phyloP scores from a whole-genome alignment of 1,140 invertebrate species.

The Magallana gigas region DNA sequence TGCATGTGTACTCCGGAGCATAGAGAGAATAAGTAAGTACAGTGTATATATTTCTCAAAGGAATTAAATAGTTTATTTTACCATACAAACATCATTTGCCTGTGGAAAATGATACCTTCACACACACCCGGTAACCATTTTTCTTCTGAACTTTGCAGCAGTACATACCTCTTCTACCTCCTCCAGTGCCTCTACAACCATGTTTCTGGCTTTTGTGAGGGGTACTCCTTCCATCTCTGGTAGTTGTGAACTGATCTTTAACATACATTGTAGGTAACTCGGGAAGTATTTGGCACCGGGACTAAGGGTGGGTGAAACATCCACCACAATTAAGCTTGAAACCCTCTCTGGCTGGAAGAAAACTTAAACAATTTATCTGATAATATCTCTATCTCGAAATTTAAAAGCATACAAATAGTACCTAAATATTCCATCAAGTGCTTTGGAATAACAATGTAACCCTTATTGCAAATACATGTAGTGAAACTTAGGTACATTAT shows the following conservation, averaged over 20 bases:
- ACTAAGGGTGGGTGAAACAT: constrained; percentile 89
- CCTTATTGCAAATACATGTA: too few relatives aligned
- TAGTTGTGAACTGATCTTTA: constrained; percentile 42
- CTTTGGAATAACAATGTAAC: too few relatives aligned
- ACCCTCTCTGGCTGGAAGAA: neutral
- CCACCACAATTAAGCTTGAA: constrained; percentile 71
- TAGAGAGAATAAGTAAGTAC: too few relatives aligned
- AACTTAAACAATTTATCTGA: neutral
- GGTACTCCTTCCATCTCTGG: constrained; percentile 11
- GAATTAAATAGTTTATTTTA: too few relatives aligned
- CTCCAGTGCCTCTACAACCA: constrained; percentile 54
- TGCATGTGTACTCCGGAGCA: too few relatives aligned
- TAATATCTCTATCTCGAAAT: too few relatives aligned
- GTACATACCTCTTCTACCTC: constrained; percentile 58
- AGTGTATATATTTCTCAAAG: too few relatives aligned
- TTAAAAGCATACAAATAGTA: too few relatives aligned
- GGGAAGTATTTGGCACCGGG: constrained; percentile 80
- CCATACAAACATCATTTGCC: too few relatives aligned
- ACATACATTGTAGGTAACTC: constrained; percentile 45
- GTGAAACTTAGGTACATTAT: too few relatives aligned
- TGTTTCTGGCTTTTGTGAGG: constrained; percentile 54
- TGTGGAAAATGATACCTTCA: neutral
- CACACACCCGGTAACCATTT: neutral
- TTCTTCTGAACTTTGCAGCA: neutral
- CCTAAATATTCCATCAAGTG: too few relatives aligned